Conservation (phyloP, 1,140 invertebrate species). For the Drosophila neocordata region DNA sequence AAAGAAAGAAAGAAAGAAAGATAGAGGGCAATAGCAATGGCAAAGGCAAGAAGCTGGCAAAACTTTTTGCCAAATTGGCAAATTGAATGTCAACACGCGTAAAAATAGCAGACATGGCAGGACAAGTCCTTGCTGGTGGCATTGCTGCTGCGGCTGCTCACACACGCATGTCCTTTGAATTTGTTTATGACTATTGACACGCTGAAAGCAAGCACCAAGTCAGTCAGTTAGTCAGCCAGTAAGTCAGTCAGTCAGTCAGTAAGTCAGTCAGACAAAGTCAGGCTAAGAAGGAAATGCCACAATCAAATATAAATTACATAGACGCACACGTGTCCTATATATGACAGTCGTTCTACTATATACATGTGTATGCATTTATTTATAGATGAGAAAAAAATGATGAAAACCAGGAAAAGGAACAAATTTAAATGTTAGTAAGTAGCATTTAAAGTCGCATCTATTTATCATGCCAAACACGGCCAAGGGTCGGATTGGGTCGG, state of each 20-base stretch:
- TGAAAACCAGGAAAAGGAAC: neutral
- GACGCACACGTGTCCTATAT: constrained; percentile 58
- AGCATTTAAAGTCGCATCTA: constrained; percentile 59
- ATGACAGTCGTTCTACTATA: neutral
- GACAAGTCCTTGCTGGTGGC: constrained; percentile 17
- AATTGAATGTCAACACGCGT: constrained; percentile 80
- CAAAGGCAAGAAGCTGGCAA: constrained; percentile 7
- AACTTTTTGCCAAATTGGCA: constrained; percentile 75
- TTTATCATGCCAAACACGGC: constrained; percentile 57
- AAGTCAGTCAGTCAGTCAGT: neutral
- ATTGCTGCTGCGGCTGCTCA: constrained; percentile 21
- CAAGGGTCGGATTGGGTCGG: constrained; percentile 23
- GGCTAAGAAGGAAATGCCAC: constrained; percentile 44
- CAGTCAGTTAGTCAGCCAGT: neutral
- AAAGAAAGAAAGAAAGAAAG: constrained; percentile 11
- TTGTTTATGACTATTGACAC: constrained; percentile 70
- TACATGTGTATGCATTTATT: constrained; percentile 20
- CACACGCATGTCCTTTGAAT: constrained; percentile 65
- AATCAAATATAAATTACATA: constrained; percentile 79
- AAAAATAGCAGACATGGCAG: constrained; percentile 59
- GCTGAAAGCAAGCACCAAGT: constrained; percentile 13
- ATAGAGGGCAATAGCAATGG: neutral
- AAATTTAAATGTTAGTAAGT: constrained; percentile 33
- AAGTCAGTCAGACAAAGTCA: neutral
- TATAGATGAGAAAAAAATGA: constrained; percentile 21